Evolutionary conservation across 2,888 invertebrate species (phyloP).

Genomic region (Lycophotia porphyrea): DNA sequence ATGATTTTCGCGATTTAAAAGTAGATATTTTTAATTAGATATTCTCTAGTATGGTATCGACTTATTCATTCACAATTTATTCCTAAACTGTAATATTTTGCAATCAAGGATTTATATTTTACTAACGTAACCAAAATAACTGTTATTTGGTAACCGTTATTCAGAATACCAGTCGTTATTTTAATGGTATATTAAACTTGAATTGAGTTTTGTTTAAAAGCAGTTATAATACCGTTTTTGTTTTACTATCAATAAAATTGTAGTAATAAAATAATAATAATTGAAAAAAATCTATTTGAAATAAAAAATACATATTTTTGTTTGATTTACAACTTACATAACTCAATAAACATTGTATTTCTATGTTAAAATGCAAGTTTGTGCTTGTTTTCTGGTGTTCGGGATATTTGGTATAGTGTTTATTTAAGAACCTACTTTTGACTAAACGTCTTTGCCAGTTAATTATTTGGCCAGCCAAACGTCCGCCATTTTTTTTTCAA

Average conservation of each 20-base stretch:
- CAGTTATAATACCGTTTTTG: background rate
- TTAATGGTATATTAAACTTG: too few species aligned
- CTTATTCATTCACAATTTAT: background rate
- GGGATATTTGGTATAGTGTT: conserved; percentile 38
- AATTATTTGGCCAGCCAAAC: background rate
- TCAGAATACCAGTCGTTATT: background rate
- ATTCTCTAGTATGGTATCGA: background rate
- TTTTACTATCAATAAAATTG: conserved; percentile 16
- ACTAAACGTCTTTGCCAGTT: background rate
- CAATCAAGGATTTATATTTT: background rate
- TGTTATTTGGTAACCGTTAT: background rate
- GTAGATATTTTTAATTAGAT: background rate
- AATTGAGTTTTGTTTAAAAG: background rate
- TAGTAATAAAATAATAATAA: too few species aligned
- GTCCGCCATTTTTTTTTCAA: background rate
- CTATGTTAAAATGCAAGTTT: conserved; percentile 37
- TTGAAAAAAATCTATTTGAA: background rate
- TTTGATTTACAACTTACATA: conserved; percentile 5
- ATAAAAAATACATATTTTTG: background rate
- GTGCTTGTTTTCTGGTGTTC: conserved; percentile 33
- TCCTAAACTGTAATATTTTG: background rate
- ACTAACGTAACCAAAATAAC: background rate
- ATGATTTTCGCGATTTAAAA: background rate
- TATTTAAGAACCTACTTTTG: background rate
- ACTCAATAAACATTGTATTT: conserved; percentile 19